Conservation (phyloP, 2,113 vertebrate species). For the Genyomyrus donnyi region DNA sequence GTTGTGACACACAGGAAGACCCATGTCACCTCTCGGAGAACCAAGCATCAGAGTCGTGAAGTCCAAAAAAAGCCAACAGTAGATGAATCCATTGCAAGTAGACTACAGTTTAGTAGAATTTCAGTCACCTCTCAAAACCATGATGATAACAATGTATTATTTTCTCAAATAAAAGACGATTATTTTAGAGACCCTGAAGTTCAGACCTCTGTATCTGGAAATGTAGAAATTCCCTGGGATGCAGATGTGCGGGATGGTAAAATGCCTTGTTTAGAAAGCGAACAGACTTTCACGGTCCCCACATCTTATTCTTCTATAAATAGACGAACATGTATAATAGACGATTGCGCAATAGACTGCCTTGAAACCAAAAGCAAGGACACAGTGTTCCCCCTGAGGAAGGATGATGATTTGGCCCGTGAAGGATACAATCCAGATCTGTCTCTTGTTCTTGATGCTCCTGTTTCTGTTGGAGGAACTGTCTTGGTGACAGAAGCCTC, state of each 20-base stretch:
- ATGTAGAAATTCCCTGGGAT: neutral
- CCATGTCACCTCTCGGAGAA: conserved; percentile 32
- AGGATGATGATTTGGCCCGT: neutral
- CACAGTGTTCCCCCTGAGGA: neutral
- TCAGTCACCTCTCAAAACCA: neutral
- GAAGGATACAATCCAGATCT: neutral
- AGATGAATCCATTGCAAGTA: neutral
- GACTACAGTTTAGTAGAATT: neutral
- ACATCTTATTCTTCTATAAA: neutral
- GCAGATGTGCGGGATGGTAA: conserved; percentile 6
- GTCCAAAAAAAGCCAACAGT: conserved; percentile 15
- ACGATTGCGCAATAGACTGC: neutral
- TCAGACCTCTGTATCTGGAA: neutral
- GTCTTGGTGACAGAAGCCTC: neutral
- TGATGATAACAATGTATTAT: neutral
- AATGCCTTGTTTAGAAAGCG: conserved; percentile 22
- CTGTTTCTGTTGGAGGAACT: too few species aligned
- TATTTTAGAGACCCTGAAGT: conserved; percentile 34
- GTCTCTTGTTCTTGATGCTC: neutral
- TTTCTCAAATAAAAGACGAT: conserved; percentile 27
- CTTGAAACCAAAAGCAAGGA: conserved; percentile 13
- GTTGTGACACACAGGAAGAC: conserved; percentile 7
- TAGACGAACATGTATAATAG: conserved; percentile 27
- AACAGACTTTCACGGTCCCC: neutral
- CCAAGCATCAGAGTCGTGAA: conserved; percentile 34